Evolutionary conservation across 2,797 vertebrate genomes (phyloP), one percentile per base, ranked within the genome.

Genomic region (Gymnoscopelus microlampas): DNA sequence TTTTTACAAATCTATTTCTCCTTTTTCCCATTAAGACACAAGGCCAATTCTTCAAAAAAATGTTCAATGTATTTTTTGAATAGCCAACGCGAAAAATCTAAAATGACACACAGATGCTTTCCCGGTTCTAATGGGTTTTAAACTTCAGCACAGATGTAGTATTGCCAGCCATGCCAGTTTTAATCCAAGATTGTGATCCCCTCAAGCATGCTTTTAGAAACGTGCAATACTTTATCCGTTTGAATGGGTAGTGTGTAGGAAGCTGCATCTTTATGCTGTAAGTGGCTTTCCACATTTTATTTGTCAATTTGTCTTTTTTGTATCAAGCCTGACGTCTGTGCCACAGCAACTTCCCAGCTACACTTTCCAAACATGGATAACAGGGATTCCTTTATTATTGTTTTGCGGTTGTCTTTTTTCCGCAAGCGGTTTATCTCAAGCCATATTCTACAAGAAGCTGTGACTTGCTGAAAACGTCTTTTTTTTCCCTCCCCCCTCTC

Each of bases 211-310:
- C 69, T 81, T 74, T 44, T 44, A 44, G 24, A 73, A 66, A 80
- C 73, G 83, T 87, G 85, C 87, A 85, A 87, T 84, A 84, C 39
- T 80, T 44, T 51, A 29, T 72, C 58, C 19, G 51, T 60, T 19
- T 61, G 35, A 48, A 8, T 74, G 48, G 15, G 35, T 51, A 23
- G 51, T 60, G 44, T 69, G 51, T 55, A 53, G 24, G n/a, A 69
- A 11, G 60, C 39, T 68, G 47, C 39, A 32, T 73, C 56, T 74
- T 66, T 12, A 35, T 8, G 9, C 39, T 44, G 39, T 44, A 55
- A 51, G 55, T 49, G 39, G 53, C 53, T 70, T 74, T 29, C 26
- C 26, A 29, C 26, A 29, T 29, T 29, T 29, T 29, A 29, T 29
- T 29, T 3, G n/a, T n/a, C 2, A 29, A 1, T 29, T 44, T 19